Conservation (phyloP, 2,113 vertebrate genomes). For the Mormyrus lacerda region DNA sequence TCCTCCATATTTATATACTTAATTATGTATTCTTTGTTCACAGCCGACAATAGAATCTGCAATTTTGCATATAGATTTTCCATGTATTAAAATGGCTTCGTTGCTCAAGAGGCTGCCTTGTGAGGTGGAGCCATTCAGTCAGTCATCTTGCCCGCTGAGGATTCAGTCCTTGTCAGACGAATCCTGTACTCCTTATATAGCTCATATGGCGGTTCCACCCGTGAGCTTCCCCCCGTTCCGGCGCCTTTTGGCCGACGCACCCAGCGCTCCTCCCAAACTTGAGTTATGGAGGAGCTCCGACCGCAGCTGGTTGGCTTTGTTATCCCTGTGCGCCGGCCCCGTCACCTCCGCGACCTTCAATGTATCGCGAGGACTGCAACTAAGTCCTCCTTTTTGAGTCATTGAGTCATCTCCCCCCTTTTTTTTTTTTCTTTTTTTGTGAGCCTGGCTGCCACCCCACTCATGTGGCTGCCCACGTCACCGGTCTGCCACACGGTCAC, state of each 20-base stretch:
- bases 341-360: not conserved
- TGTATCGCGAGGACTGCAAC: not conserved
- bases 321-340: not conserved
- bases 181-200: not conserved
- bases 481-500: not conserved
- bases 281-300: not conserved
- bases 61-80: not conserved
- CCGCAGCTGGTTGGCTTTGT: not conserved
- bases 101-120: not conserved
- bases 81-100: not conserved
- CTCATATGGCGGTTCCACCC: not conserved
- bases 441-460: not conserved
- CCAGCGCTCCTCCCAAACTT: not conserved
- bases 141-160: not conserved
- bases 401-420: not conserved
- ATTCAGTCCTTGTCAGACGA: not conserved
- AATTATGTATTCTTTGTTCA: not conserved
- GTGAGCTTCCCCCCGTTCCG: not conserved
- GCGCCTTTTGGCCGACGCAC: not conserved
- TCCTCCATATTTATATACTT: not conserved
- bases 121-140: not conserved
- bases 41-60: not conserved
- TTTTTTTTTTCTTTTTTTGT: not conserved
- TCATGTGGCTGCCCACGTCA: not conserved
- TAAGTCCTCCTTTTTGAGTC: not conserved